Conservation (phyloP, 2,888 invertebrate genomes). For the Euplexia lucipara region DNA sequence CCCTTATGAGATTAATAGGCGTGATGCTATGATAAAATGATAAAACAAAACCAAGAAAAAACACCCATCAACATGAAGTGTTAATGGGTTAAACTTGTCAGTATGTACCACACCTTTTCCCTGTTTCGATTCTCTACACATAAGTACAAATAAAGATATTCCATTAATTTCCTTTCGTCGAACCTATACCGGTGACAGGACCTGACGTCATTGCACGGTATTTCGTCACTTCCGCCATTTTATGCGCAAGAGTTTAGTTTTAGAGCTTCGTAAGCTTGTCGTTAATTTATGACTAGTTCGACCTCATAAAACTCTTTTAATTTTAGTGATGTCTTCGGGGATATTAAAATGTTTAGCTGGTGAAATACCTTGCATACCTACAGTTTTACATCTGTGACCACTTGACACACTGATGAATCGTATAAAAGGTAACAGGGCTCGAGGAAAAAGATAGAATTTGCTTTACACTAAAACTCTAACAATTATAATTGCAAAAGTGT, state of each 20-base stretch:
- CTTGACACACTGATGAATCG: slow-evolving; percentile 29
- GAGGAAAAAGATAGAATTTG: background rate
- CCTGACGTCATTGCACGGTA: slow-evolving; percentile 50
- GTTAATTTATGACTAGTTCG: slow-evolving; percentile 49
- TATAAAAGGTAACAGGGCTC: background rate
- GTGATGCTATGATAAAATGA: no score
- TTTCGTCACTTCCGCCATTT: slow-evolving; percentile 66
- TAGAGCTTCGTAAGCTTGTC: slow-evolving; percentile 55
- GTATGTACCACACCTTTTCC: background rate
- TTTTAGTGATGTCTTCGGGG: slow-evolving; percentile 39
- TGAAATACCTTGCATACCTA: slow-evolving; percentile 30
- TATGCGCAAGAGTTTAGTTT: slow-evolving; percentile 64
- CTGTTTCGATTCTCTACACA: slow-evolving; percentile 1
- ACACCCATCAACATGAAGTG: no score
- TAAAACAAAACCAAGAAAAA: background rate
- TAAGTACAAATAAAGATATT: slow-evolving; percentile 3
- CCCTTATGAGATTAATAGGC: no score
- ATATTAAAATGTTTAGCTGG: slow-evolving; percentile 33
- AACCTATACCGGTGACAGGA: slow-evolving; percentile 27
- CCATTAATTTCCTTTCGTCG: slow-evolving; percentile 10
- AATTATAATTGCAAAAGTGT: no score
- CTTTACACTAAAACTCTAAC: no score
- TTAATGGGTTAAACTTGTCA: slow-evolving; percentile 1
- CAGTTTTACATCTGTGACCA: slow-evolving; percentile 7
- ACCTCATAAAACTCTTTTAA: slow-evolving; percentile 59